Base-by-base conservation (phyloP, 2,888 invertebrate genomes). In the Flexamia atlantica region DNA sequence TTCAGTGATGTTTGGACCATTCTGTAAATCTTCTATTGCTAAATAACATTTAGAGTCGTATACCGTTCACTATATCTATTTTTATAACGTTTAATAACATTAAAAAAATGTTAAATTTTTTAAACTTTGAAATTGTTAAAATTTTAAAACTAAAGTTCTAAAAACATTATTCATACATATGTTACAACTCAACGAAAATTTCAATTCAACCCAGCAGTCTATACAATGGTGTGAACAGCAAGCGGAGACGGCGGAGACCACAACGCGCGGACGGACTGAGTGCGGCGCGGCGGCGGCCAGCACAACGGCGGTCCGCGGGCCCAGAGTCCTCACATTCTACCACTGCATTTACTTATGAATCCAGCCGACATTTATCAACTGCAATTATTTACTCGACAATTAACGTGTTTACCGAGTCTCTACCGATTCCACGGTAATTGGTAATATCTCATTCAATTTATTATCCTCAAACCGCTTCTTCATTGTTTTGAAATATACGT, bases 391-490 rank as follows among this genome's bases (percentile, higher is more conserved):
- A 40, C 74, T 70, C 46, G 14, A 25, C 74, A 74, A 74, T 74
- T 74, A 74, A 74, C 32, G 28, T 74, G 74, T 74, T 74, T 74
- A 42, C 46, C 74, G 74, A 4, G 46, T 42, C 74, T 74, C 70
- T 28, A 30, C 70, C 10, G 28, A n/a, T 28, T 28, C 23, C n/a
- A 20, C n/a, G n/a, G 28, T 20, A 25, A 74, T 23, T 74, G 36
- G 36, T 70, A 70, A 70, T 70, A 30, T 70, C 70, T 70, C 70
- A 28, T 32, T 70, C 70, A 32, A 42, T 74, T 17, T 74, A 74
- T 74, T 74, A 46, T 74, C 1, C 60, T 60, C 3, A 28, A 60
- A 60, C 23, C 3, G 7, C 7, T 60, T 10, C 25, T 25, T n/a
- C 60, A n/a, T 28, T 60, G 60, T 36, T 36, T 36, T 36, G n/a